Percentiles rank a stretch among this genome's conserved stretches.
Conservation (phyloP, 2,797 vertebrate genomes). For the Platalea minor region DNA sequence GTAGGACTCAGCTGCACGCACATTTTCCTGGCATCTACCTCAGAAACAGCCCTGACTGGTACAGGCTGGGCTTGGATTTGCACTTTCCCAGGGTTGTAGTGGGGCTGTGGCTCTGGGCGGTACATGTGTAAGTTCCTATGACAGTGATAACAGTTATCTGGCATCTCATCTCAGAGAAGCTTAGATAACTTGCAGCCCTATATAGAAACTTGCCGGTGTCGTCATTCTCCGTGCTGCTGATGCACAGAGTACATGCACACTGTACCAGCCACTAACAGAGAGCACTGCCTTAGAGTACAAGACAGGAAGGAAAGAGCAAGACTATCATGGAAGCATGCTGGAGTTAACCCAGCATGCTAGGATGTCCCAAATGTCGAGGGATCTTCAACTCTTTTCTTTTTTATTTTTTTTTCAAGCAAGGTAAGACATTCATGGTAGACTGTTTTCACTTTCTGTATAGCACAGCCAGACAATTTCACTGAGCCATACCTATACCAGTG, state of each 20-base stretch:
- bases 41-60: neutral
- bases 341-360: neutral
- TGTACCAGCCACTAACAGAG: neutral
- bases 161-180: neutral
- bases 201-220: neutral
- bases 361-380: neutral
- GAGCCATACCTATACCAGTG: neutral
- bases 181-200: neutral
- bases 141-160: neutral
- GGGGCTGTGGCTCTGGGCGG: neutral
- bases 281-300: neutral
- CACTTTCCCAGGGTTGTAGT: neutral
- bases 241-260: neutral
- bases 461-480: neutral
- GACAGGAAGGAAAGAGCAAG: neutral
- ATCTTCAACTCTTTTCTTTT: neutral
- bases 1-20: fast-evolving
- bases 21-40: neutral
- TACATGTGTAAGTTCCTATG: neutral
- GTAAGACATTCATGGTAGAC: neutral
- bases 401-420: neutral
- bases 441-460: neutral
- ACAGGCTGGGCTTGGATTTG: neutral
- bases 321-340: neutral
- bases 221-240: neutral